These are phyloP conservation scores for Cariama cristata DNA, from an alignment of 2,113 vertebrate species.

Conservation along the genomic window DNA sequence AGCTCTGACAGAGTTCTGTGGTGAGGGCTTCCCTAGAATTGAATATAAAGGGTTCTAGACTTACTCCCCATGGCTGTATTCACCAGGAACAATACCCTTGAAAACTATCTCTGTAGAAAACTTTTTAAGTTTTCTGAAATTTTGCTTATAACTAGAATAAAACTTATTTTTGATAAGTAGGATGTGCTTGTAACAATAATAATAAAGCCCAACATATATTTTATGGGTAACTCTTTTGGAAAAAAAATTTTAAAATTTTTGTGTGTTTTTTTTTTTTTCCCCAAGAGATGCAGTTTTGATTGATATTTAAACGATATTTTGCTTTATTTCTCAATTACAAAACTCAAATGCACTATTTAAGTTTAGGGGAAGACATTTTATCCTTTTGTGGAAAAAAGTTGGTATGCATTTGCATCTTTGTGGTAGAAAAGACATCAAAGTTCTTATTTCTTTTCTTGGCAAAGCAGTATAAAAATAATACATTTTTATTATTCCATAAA, in stretches of 20 bases:
- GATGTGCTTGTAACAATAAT: background rate
- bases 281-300: background rate
- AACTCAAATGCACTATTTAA: background rate
- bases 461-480: background rate
- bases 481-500: background rate
- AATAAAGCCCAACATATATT: background rate
- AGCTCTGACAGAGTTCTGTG: background rate
- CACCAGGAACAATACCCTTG: background rate
- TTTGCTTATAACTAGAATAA: background rate
- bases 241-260: background rate
- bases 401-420: background rate
- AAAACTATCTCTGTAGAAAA: background rate
- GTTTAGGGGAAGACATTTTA: background rate
- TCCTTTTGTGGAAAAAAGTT: background rate
- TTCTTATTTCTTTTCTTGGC: background rate
- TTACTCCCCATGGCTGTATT: background rate
- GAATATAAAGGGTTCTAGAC: background rate
- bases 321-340: background rate
- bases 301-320: background rate
- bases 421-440: background rate
- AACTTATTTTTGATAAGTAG: background rate
- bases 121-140: background rate
- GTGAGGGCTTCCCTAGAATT: background rate
- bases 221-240: background rate
- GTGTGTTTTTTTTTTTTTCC: fast-evolving